Base-by-base conservation (phyloP, 2,888 invertebrate species). In the Dione juno region DNA sequence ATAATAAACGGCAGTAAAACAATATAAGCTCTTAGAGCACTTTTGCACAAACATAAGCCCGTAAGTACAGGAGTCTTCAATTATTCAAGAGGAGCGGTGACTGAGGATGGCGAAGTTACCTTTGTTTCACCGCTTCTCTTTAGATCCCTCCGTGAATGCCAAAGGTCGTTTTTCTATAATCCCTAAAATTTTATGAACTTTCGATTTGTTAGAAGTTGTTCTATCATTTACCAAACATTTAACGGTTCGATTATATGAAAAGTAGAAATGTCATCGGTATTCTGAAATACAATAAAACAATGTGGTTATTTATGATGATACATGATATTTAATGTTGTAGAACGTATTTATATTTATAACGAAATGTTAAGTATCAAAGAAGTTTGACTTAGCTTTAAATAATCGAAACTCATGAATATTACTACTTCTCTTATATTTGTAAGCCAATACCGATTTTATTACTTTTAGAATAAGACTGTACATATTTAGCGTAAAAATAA, bases 141-240 rank as follows among this genome's bases (percentile, higher is more conserved):
- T 75, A 77, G 77, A 80, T 80, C 78, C 79, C 76, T 77, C 76
- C 63, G 73, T 76, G 78, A 86, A 87, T 86, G 81, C 78, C 81
- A 86, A 85, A 85, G 85, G 85, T 86, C 82, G 71, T 79, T 74
- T 41, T 35, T 50, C 61, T 45, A 7, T 61, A 35, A 48, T 37
- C 61, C 48, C 40, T 50, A 37, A 64, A 58, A 63, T 61, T 65
- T 67, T 71, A 69, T 57, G 67, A 69, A 73, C 48, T 69, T 70
- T 69, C 61, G 35, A 67, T 66, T n/a, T 63, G 54, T 69, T 61
- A 57, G 45, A 69, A 66, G 41, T 66, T 73, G 66, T 66, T 69
- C 1, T 50, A 59, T 45, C 43, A 65, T 61, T 65, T 59, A 57
- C 52, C 21, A 57, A 67, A 70, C 50, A 54, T 48, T 52, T 50